phyloP scores from a whole-genome alignment of 1,140 invertebrate genomes.

The Sweltsa coloradensis region DNA sequence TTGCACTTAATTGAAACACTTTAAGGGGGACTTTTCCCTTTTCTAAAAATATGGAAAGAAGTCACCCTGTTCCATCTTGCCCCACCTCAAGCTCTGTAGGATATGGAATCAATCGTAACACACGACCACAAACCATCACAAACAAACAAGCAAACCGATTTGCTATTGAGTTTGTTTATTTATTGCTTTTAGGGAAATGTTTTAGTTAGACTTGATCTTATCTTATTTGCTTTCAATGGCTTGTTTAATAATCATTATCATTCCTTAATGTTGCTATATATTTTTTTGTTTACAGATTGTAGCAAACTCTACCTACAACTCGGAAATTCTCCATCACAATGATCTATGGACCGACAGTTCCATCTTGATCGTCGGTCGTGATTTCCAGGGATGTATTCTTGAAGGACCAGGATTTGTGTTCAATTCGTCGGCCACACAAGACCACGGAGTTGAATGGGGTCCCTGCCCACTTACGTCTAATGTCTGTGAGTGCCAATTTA shows the following conservation, averaged over 20 bases:
- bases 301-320: slow-evolving; percentile 65
- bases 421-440: slow-evolving; percentile 41
- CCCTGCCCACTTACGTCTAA: slow-evolving; percentile 44
- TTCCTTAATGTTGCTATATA: slow-evolving; percentile 5
- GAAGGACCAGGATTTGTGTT: slow-evolving; percentile 73
- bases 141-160: too few species aligned
- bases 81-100: too few species aligned
- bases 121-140: too few species aligned
- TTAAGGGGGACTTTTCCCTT: too few species aligned
- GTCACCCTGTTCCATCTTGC: too few species aligned
- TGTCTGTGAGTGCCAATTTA: slow-evolving; percentile 9
- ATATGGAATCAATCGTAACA: too few species aligned
- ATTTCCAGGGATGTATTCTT: slow-evolving; percentile 68
- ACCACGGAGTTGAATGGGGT: slow-evolving; percentile 57
- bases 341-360: slow-evolving; percentile 46
- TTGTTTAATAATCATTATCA: slow-evolving; percentile 27
- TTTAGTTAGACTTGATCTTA: too few species aligned
- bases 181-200: too few species aligned
- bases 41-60: too few species aligned
- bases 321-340: slow-evolving; percentile 53
- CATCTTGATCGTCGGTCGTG: slow-evolving; percentile 59
- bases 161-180: too few species aligned
- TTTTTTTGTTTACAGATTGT: slow-evolving; percentile 39
- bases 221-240: too few species aligned
- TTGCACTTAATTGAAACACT: too few species aligned